Base-by-base conservation (phyloP, 1,140 invertebrate species). In the Geopemphigus sp. region DNA sequence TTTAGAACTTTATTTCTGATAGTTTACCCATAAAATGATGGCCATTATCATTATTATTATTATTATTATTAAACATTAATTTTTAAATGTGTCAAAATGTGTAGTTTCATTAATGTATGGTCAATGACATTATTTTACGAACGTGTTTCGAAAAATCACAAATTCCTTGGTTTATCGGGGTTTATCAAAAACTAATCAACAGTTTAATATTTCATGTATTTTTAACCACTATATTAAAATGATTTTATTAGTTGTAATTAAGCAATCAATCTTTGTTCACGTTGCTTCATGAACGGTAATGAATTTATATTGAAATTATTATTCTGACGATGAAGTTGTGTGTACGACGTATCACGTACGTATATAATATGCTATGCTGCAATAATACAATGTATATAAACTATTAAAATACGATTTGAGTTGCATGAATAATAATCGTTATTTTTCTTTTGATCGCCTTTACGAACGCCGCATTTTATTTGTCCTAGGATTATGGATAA, bases 121-220 rank as follows among this genome's bases (percentile, higher is more conserved):
- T 66, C n/a, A n/a, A n/a, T 45, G 14, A 47, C 47, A 47, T 68
- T 68, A 12, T 68, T 68, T 47, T 47, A 24, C 39, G 64, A 68
- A 68, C 64, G 39, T 68, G 64, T 47, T 68, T 68, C n/a, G 47
- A 50, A 50, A 66, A 68, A 47, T 68, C 15, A 8, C 39, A 14
- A 50, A 68, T 68, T 68, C 45, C 39, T 68, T 19, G 64, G 26
- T 47, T 68, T 68, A 68, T 68, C 64, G 47, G 24, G n/a, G 26
- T 47, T 68, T 68, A 68, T 68, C 39, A 68, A 68, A 68, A 47
- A 17, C 17, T 64, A 64, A 19, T 47, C 1, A 47, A 24, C 22
- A 68, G 39, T 68, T 26, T 50, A 68, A 68, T 68, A 68, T 68
- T 68, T 68, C 22, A 68, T 50, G 15, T 45, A 66, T 22, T 66